Percentiles rank a stretch among this genome's conserved stretches.
Conservation (phyloP, 2,888 invertebrate species). For the Idaea straminata region DNA sequence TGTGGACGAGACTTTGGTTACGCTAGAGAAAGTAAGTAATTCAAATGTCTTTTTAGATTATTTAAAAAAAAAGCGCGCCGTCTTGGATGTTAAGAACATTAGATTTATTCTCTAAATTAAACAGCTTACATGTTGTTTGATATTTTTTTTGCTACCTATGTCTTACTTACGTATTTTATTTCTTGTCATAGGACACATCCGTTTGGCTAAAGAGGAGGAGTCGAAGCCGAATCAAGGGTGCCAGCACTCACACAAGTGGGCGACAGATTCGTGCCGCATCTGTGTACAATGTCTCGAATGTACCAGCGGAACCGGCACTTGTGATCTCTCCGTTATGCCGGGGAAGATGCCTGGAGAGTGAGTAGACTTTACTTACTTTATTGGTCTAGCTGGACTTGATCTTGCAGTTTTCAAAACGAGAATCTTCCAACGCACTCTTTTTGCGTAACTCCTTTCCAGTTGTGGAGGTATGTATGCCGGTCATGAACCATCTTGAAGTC, state of each 20-base stretch:
- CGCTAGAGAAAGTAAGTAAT: slow-evolving; percentile 78
- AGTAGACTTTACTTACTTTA: slow-evolving; percentile 57
- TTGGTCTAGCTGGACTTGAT: too few species aligned
- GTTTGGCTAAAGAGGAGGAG: slow-evolving; percentile 25
- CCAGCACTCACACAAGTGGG: slow-evolving; percentile 86
- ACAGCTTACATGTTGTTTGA: neutral
- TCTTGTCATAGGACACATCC: slow-evolving; percentile 13
- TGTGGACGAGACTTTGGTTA: slow-evolving; percentile 93
- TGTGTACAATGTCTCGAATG: slow-evolving; percentile 96
- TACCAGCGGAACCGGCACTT: slow-evolving; percentile 92
- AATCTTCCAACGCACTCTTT: too few species aligned
- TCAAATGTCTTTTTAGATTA: neutral
- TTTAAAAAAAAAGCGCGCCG: neutral
- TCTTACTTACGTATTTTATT: neutral
- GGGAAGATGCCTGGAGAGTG: slow-evolving; percentile 93
- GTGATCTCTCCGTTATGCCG: slow-evolving; percentile 79
- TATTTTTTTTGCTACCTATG: too few species aligned
- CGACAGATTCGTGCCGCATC: slow-evolving; percentile 90
- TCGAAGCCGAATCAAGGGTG: slow-evolving; percentile 68
- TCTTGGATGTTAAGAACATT: neutral
- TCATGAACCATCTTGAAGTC: too few species aligned
- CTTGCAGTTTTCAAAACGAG: too few species aligned
- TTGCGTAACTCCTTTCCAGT: too few species aligned
- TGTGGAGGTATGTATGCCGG: too few species aligned
- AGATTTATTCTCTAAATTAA: neutral